Conservation (phyloP, 2,797 vertebrate species). For the Cheirogaleus major region DNA sequence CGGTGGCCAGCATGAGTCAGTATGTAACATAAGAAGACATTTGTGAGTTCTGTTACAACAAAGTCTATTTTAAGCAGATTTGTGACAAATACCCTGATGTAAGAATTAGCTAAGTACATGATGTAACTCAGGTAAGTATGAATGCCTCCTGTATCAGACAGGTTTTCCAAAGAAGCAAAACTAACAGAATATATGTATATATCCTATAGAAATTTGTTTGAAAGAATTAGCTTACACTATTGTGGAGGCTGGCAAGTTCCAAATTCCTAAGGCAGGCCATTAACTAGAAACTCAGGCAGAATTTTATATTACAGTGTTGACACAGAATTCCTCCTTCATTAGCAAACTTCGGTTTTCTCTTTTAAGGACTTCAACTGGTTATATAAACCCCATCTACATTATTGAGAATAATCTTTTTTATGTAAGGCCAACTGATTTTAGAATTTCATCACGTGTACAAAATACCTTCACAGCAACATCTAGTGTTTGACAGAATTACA, state of each 20-base stretch:
- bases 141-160: not conserved
- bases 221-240: not conserved
- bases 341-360: not conserved
- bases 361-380: not conserved
- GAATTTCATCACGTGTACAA: not conserved
- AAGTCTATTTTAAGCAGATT: not conserved
- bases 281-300: not conserved
- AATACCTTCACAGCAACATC: not conserved
- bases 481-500: not conserved
- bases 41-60: not conserved
- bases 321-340: not conserved
- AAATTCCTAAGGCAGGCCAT: not conserved
- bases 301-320: not conserved
- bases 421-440: not conserved
- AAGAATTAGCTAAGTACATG: not conserved
- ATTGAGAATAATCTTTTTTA: not conserved
- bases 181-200: not conserved
- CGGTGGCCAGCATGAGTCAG: not conserved
- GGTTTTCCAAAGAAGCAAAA: not conserved
- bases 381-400: not conserved
- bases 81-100: not conserved
- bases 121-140: not conserved
- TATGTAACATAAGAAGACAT: not conserved
- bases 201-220: not conserved
- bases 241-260: not conserved